These are phyloP conservation scores for Mesembrinibis cayennensis DNA, from an alignment of 2,113 vertebrate species.

Conservation along the genomic window DNA sequence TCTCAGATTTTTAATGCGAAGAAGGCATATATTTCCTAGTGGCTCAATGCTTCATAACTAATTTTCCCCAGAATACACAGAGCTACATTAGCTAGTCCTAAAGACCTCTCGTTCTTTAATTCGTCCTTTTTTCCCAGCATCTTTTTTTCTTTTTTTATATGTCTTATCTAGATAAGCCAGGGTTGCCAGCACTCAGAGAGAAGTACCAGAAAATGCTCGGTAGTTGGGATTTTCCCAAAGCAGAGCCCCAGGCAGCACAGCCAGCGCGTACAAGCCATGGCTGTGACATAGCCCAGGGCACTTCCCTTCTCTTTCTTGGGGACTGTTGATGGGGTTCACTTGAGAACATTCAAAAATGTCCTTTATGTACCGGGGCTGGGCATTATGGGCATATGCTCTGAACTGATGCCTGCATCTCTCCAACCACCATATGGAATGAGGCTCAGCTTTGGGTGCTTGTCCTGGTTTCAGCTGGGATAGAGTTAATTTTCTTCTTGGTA, in stretches of 20 bases:
- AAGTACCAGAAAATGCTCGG: neutral
- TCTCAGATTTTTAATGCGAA: neutral
- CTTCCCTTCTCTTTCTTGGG: neutral
- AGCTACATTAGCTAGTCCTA: neutral
- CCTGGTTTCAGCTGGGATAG: too few species aligned
- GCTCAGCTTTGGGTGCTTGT: neutral
- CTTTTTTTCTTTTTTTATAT: neutral
- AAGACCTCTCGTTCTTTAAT: neutral
- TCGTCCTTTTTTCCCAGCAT: neutral
- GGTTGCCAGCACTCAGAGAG: neutral
- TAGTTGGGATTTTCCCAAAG: neutral
- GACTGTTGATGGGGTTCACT: neutral
- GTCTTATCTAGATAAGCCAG: neutral
- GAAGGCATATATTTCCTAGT: neutral
- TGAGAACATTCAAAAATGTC: neutral
- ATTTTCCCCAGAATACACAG: neutral
- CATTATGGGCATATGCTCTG: neutral
- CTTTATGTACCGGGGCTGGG: neutral
- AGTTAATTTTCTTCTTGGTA: too few species aligned
- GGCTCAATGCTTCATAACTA: neutral
- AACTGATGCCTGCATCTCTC: neutral
- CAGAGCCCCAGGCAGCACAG: neutral
- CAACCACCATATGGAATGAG: accelerated
- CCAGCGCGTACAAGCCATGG: accelerated
- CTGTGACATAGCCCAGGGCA: neutral